phyloP scores from a whole-genome alignment of 2,797 vertebrate species.

The Coregonus suidteri region DNA sequence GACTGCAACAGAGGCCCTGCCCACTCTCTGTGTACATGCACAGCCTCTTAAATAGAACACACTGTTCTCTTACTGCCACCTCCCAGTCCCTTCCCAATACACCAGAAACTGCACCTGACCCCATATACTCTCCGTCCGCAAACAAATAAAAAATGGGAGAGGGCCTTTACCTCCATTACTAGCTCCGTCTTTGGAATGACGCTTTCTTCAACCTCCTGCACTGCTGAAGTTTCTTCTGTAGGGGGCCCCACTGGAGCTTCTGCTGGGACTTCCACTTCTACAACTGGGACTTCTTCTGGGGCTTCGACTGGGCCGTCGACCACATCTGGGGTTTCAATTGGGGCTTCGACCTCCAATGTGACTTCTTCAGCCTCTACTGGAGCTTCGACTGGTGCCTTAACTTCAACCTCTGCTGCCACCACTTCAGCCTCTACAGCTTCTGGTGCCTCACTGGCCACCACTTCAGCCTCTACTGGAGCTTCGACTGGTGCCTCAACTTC shows the following conservation, averaged over 20 bases:
- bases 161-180: slow-evolving; percentile 51
- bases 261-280: not conserved
- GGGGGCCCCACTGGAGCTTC: slow-evolving; percentile 12
- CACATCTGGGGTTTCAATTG: not conserved
- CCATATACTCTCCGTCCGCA: not conserved
- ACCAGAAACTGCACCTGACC: not conserved
- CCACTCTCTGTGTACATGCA: slow-evolving; percentile 6
- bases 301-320: not conserved
- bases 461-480: slow-evolving; percentile 16
- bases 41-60: slow-evolving; percentile 58
- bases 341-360: not conserved
- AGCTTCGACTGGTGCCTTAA: slow-evolving; percentile 3
- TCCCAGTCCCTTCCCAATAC: slow-evolving; percentile 18
- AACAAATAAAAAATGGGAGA: not conserved
- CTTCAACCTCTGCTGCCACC: slow-evolving; percentile 31
- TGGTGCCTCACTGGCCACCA: slow-evolving; percentile 27
- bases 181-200: slow-evolving; percentile 50
- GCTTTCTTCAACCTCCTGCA: slow-evolving; percentile 44
- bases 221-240: slow-evolving; percentile 22
- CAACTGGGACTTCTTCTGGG: not conserved
- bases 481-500: no score
- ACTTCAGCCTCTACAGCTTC: slow-evolving; percentile 20
- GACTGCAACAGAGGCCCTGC: not conserved
- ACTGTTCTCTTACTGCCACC: slow-evolving; percentile 49
- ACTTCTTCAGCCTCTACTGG: slow-evolving; percentile 6